Evolutionary conservation across 2,113 vertebrate species (phyloP).

Genomic region (Gadus macrocephalus): DNA sequence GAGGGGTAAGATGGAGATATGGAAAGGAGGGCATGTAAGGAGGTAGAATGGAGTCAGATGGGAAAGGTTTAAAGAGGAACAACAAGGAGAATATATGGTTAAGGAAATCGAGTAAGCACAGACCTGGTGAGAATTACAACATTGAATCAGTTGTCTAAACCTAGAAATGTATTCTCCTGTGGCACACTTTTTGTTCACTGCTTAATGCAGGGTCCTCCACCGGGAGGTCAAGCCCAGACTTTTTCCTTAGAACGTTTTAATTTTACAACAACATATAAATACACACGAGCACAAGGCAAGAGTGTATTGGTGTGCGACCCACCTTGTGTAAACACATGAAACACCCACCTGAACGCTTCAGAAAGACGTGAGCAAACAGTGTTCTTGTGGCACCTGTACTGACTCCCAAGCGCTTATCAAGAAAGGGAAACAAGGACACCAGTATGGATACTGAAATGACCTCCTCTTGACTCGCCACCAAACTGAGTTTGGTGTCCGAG

Average conservation of each 20-base stretch:
- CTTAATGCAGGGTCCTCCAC: constrained; percentile 54
- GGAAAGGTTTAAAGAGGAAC: too few species aligned
- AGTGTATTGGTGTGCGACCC: constrained; percentile 8
- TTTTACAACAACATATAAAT: not conserved
- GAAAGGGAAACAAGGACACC: constrained; percentile 32
- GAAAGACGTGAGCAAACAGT: constrained; percentile 27
- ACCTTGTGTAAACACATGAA: constrained; percentile 51
- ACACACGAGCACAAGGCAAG: constrained; percentile 15
- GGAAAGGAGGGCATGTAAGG: too few species aligned
- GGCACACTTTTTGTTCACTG: constrained; percentile 20
- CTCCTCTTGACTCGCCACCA: constrained; percentile 9
- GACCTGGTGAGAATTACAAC: too few species aligned
- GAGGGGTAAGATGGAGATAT: too few species aligned
- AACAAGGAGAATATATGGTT: too few species aligned
- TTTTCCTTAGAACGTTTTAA: not conserved
- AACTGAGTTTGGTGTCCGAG: not conserved
- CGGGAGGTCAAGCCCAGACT: constrained; percentile 25
- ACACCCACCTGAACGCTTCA: not conserved
- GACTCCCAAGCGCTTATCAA: constrained; percentile 47
- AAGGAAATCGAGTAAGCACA: too few species aligned
- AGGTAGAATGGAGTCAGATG: too few species aligned
- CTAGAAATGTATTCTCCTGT: constrained; percentile 5
- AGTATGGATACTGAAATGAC: constrained; percentile 10
- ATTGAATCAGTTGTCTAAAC: not conserved
- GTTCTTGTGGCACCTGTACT: constrained; percentile 22